Evolutionary conservation across 2,797 vertebrate genomes (phyloP), one percentile per base, ranked within the genome.

Genomic region (Lepilemur ruficaudatus): DNA sequence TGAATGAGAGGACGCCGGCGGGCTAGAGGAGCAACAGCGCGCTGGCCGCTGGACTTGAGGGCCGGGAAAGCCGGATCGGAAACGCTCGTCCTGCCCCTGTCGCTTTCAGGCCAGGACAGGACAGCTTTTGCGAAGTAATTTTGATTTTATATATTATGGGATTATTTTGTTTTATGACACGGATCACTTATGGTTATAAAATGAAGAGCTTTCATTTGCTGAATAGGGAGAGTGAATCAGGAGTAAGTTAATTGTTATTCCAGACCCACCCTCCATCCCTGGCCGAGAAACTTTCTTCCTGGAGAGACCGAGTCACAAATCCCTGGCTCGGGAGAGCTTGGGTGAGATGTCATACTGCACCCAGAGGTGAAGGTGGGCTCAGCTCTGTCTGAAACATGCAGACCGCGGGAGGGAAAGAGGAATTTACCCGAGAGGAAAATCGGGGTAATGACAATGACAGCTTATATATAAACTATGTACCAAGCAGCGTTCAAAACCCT

Each of bases 101-200:
- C 48, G 63, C 20, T 63, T 11, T 72, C 17, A 57, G 55, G 63
- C 2, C 30, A 46, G 69, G 72, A 28, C 48, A 87, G 48, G 65
- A 76, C 7, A 57, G 63, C n/a, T 57, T 92, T 38, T 22, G 9
- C 76, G 81, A 57, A 76, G 59, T 3, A 43, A 90, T 52, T 76
- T 18, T 89, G 35, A 94, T 82, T 67, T 14, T 41, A 7, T 15
- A 5, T 13, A 35, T 23, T 43, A 30, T n/a, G 10, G 25, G 23
- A 59, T 81, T 73, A 20, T 85, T 91, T 88, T 80, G 72, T 84
- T 93, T 91, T 48, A 85, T 82, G 75, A 82, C 23, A 48, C 61
- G 43, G 59, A 82, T 89, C 69, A n/a, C 32, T 38, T 57, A 57
- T 14, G 11, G 10, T 90, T 80, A 72, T 59, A 76, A 80, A 88